Conservation (phyloP, 2,888 invertebrate species). For the Pammene fasciana region DNA sequence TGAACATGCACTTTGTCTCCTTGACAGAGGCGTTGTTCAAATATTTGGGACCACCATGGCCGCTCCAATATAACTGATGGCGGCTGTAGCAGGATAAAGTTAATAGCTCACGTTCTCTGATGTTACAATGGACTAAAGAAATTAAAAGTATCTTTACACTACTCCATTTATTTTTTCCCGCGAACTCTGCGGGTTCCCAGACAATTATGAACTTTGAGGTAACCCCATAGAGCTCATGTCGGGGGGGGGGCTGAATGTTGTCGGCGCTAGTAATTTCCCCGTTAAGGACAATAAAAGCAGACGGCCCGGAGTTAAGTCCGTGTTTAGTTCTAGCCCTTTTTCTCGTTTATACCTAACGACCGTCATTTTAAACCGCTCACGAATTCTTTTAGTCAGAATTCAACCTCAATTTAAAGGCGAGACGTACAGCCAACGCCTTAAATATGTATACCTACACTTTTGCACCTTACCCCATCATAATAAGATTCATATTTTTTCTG, state of each 20-base stretch:
- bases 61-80: too few species aligned
- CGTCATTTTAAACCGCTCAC: conserved; percentile 16
- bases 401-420: neutral
- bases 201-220: neutral
- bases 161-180: conserved; percentile 14
- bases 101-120: conserved; percentile 8
- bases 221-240: neutral
- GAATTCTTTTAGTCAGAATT: conserved; percentile 19
- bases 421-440: too few species aligned
- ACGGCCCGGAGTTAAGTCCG: conserved; percentile 14
- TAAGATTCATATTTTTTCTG: too few species aligned
- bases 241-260: neutral
- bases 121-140: conserved; percentile 23
- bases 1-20: too few species aligned
- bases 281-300: conserved; percentile 31
- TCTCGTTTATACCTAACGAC: conserved; percentile 28
- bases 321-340: conserved; percentile 31
- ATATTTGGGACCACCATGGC: too few species aligned
- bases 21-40: too few species aligned
- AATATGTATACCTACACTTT: too few species aligned
- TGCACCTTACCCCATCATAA: too few species aligned
- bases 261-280: conserved; percentile 12
- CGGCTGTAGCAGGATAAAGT: conserved; percentile 6
- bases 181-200: neutral
- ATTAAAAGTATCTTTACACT: conserved; percentile 32